Conservation (phyloP, 2,888 invertebrate species). For the Endotricha flammealis region DNA sequence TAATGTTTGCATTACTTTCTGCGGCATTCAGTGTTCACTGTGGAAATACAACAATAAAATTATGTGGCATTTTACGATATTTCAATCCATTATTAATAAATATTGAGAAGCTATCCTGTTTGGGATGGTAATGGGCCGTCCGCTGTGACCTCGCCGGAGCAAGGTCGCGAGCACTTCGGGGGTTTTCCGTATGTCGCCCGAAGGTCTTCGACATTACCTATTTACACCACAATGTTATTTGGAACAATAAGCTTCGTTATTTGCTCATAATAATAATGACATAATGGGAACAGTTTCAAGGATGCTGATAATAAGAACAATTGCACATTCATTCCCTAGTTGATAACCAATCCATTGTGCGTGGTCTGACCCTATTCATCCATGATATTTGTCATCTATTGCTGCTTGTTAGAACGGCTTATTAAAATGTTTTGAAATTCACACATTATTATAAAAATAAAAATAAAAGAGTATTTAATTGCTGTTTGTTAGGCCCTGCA, state of each 20-base stretch:
- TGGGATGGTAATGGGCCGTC: conserved; percentile 32
- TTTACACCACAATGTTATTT: conserved; percentile 41
- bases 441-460: too few relatives aligned
- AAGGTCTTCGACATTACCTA: conserved; percentile 56
- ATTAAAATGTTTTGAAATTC: too few relatives aligned
- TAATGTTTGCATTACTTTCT: too few relatives aligned
- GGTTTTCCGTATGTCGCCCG: conserved; percentile 58
- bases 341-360: conserved; percentile 3
- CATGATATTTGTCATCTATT: too few relatives aligned
- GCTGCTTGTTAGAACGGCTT: too few relatives aligned
- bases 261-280: conserved; percentile 24
- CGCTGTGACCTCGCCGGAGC: conserved; percentile 43
- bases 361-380: conserved; percentile 5
- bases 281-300: conserved; percentile 28
- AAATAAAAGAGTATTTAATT: too few relatives aligned
- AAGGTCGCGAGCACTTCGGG: conserved; percentile 56
- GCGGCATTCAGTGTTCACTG: too few relatives aligned
- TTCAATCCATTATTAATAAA: conserved; percentile 8
- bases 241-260: conserved; percentile 30
- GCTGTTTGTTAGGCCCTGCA: too few relatives aligned
- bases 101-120: conserved; percentile 37
- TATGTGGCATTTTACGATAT: too few relatives aligned
- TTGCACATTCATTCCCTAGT: conserved; percentile 9
- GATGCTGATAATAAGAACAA: conserved; percentile 19
- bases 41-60: too few relatives aligned